Evolutionary conservation across 2,888 invertebrate species (phyloP).

Genomic region (Lasioglossum calceatum): DNA sequence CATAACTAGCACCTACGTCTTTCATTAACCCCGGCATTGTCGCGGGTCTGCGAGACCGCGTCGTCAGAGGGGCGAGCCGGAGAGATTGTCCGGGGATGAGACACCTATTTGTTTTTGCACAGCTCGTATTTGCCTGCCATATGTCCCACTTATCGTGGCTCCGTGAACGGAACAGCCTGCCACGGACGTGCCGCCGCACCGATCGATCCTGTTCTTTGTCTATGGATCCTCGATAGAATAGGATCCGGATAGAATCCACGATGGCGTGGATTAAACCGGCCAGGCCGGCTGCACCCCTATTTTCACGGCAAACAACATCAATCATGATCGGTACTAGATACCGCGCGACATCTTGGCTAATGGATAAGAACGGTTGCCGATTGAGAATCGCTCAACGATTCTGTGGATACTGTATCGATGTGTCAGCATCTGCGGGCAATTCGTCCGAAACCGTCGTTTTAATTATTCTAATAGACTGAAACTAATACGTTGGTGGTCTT

Average conservation of each 20-base stretch:
- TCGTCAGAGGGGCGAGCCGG: conserved; percentile 53
- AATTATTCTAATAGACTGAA: too few relatives aligned
- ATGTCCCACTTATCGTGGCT: conserved; percentile 65
- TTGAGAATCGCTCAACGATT: conserved; percentile 7
- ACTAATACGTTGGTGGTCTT: too few relatives aligned
- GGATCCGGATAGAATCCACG: conserved; percentile 22
- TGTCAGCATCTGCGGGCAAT: conserved; percentile 36
- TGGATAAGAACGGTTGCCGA: conserved; percentile 28
- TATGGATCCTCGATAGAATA: conserved; percentile 15
- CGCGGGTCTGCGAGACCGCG: conserved; percentile 62
- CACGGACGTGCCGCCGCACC: background rate
- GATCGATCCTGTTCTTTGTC: conserved; percentile 46
- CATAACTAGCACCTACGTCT: conserved; percentile 79
- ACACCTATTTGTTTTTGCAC: conserved; percentile 74
- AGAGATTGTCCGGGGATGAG: conserved; percentile 52
- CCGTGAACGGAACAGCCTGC: conserved; percentile 23
- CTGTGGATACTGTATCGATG: conserved; percentile 29
- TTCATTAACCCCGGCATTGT: conserved; percentile 79
- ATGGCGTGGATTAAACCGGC: conserved; percentile 32
- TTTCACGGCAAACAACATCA: conserved; percentile 67
- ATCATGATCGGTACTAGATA: conserved; percentile 71
- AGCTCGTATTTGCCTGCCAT: conserved; percentile 73
- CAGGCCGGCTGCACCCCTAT: background rate
- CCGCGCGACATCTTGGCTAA: conserved; percentile 66
- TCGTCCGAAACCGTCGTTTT: background rate